Evolutionary conservation across 2,888 invertebrate species (phyloP).

Genomic region (Calameuta filiformis): DNA sequence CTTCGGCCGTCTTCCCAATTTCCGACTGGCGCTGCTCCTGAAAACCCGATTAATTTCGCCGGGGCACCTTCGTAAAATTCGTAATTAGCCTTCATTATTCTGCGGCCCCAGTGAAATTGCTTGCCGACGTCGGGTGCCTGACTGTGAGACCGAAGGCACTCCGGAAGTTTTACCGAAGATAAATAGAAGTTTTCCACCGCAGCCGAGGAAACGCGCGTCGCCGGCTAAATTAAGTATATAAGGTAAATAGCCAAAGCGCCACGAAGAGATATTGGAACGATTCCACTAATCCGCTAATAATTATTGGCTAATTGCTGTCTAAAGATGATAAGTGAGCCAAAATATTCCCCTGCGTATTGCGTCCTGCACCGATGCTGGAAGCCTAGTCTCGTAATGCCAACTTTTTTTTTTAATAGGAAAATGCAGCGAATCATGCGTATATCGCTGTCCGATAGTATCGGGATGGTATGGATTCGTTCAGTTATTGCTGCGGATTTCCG

Average conservation of each 20-base stretch:
- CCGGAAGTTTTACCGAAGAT: constrained; percentile 21
- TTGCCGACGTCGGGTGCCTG: constrained; percentile 4
- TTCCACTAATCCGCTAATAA: background rate
- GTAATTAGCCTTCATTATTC: constrained; percentile 39
- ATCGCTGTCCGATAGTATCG: background rate
- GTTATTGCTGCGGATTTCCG: background rate
- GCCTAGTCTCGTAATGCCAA: background rate
- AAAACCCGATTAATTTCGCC: constrained; percentile 32
- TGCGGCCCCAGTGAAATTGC: constrained; percentile 28
- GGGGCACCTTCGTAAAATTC: constrained; percentile 28
- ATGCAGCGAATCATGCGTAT: background rate
- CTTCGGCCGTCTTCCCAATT: background rate
- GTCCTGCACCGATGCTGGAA: background rate
- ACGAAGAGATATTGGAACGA: background rate
- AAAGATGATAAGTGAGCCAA: background rate
- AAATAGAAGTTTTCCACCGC: constrained; percentile 28
- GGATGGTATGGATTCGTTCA: background rate
- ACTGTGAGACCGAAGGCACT: background rate
- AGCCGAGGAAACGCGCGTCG: background rate
- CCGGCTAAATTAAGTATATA: background rate
- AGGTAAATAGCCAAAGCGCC: background rate
- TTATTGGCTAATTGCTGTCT: background rate
- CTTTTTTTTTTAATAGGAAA: background rate
- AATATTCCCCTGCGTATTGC: background rate
- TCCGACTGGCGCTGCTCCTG: constrained; percentile 1